phyloP scores from a whole-genome alignment of 2,888 invertebrate genomes.

The Chalcosyrphus nemorum region DNA sequence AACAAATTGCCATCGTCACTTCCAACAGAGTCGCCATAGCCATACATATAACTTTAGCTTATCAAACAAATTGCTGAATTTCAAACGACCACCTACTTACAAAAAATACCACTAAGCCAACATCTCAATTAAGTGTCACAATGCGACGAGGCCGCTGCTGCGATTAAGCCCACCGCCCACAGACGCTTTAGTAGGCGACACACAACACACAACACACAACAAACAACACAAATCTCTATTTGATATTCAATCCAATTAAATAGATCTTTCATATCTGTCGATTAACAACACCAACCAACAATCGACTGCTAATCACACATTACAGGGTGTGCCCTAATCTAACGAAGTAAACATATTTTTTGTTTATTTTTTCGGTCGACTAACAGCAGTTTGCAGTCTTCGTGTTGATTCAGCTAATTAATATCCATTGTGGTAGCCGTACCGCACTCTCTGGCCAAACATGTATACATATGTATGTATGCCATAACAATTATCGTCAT shows the following conservation, averaged over 20 bases:
- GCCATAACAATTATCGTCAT: constrained; percentile 48
- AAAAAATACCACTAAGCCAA: neutral
- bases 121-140: constrained; percentile 19
- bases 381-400: neutral
- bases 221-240: constrained; percentile 14
- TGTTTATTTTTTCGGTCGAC: too few relatives aligned
- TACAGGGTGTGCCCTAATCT: constrained; percentile 30
- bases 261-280: neutral
- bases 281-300: constrained; percentile 31
- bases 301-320: constrained; percentile 29
- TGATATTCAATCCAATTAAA: constrained; percentile 38
- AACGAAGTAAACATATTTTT: neutral
- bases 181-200: constrained; percentile 11
- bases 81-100: constrained; percentile 2
- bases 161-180: constrained; percentile 22
- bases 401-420: constrained; percentile 29
- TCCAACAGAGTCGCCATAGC: neutral
- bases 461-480: constrained; percentile 18
- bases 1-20: neutral
- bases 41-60: too few relatives aligned
- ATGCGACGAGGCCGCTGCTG: neutral
- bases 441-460: constrained; percentile 35
- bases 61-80: neutral
- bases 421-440: constrained; percentile 45
- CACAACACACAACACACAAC: too few relatives aligned